Conservation (phyloP, 2,797 vertebrate genomes). For the Acanthurus lineatus region DNA sequence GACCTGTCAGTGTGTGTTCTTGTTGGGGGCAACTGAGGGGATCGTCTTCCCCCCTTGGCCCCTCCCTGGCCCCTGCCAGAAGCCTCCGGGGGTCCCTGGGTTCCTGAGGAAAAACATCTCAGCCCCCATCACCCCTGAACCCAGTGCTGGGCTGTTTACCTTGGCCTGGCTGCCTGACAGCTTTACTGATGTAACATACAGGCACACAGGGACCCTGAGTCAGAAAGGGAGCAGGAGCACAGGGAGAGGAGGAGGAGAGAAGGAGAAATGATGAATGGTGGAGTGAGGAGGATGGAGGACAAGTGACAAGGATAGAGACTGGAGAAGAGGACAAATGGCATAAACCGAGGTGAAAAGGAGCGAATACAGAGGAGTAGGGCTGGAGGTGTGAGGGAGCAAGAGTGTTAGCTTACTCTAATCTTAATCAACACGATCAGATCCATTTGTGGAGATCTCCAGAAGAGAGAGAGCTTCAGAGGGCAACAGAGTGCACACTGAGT, state of each 20-base stretch:
- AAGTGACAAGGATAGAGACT: conserved; percentile 47
- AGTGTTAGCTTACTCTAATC: conserved; percentile 88
- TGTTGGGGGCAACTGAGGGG: conserved; percentile 84
- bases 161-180: conserved; percentile 97
- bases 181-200: conserved; percentile 99
- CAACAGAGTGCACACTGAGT: conserved; percentile 71
- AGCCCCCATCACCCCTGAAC: conserved; percentile 98
- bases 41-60: conserved; percentile 85
- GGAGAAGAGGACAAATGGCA: conserved; percentile 54
- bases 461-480: conserved; percentile 66
- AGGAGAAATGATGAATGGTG: conserved; percentile 56
- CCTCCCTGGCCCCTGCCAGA: conserved; percentile 88
- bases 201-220: conserved; percentile 91
- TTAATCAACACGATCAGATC: conserved; percentile 90
- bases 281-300: conserved; percentile 50
- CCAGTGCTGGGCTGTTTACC: conserved; percentile 96
- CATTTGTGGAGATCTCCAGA: conserved; percentile 78
- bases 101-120: conserved; percentile 97
- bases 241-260: conserved; percentile 48
- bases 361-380: conserved; percentile 38
- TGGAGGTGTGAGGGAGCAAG: conserved; percentile 63
- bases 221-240: conserved; percentile 79
- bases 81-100: conserved; percentile 90
- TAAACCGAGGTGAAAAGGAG: conserved; percentile 60
- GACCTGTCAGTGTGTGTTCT: conserved; percentile 67